Evolutionary conservation across 1,140 invertebrate species (phyloP).

Genomic region (Heliconius melpomene): DNA sequence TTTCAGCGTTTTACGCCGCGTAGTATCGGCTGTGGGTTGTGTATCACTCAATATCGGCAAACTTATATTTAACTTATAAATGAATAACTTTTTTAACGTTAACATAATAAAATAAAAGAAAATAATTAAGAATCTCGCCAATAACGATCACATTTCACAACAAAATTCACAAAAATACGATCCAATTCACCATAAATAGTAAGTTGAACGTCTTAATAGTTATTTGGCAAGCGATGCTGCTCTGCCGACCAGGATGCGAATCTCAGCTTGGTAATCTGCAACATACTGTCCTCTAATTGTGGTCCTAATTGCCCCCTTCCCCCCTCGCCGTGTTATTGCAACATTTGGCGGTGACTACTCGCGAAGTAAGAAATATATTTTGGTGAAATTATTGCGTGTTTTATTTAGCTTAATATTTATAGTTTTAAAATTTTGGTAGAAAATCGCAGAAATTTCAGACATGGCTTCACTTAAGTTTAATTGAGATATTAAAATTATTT

Average conservation of each 20-base stretch:
- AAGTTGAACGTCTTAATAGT: slow-evolving; percentile 70
- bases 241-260: slow-evolving; percentile 60
- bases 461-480: not conserved
- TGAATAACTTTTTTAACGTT: no score
- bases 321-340: slow-evolving; percentile 54
- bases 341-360: slow-evolving; percentile 47
- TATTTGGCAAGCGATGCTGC: slow-evolving; percentile 71
- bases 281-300: slow-evolving; percentile 81
- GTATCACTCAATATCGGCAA: no score
- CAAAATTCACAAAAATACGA: slow-evolving; percentile 32
- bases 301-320: slow-evolving; percentile 74
- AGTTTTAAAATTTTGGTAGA: not conserved
- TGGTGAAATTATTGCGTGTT: slow-evolving; percentile 20
- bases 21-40: no score
- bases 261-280: slow-evolving; percentile 73
- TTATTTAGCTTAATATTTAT: not conserved
- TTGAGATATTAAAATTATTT: no score
- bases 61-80: no score
- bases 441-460: not conserved
- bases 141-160: not conserved
- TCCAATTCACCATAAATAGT: slow-evolving; percentile 49
- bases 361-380: slow-evolving; percentile 41
- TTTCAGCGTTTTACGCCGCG: no score
- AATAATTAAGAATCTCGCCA: not conserved
- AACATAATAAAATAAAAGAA: not conserved